Evolutionary conservation across 2,888 invertebrate species (phyloP).

Genomic region (Toxonevra muliebris): DNA sequence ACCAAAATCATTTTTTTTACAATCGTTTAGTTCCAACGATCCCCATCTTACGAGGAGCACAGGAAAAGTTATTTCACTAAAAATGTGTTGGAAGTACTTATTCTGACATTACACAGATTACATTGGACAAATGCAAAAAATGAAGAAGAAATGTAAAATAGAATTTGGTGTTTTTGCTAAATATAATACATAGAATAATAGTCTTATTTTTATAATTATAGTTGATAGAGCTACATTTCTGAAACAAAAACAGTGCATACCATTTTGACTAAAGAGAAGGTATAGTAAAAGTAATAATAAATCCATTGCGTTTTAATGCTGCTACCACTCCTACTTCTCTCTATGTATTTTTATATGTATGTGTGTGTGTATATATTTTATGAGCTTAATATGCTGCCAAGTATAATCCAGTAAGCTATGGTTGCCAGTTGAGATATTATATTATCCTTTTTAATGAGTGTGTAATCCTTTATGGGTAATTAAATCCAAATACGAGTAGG

Average conservation of each 20-base stretch:
- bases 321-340: constrained; percentile 14
- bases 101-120: no score
- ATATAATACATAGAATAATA: no score
- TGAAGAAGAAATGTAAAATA: no score
- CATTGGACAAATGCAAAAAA: no score
- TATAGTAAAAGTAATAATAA: constrained; percentile 47
- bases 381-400: constrained; percentile 5
- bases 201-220: no score
- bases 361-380: background rate
- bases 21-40: no score
- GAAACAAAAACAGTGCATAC: constrained; percentile 41
- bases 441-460: constrained; percentile 31
- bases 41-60: no score
- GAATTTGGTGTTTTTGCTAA: no score
- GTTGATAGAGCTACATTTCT: background rate
- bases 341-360: background rate
- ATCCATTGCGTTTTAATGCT: constrained; percentile 48
- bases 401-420: background rate
- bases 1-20: no score
- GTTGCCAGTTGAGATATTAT: constrained; percentile 12
- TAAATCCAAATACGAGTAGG: constrained; percentile 24
- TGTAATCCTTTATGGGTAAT: constrained; percentile 44
- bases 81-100: no score
- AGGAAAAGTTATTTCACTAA: no score
- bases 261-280: constrained; percentile 49